Base-by-base conservation (phyloP, 2,888 invertebrate genomes). In the Microchrysa polita region DNA sequence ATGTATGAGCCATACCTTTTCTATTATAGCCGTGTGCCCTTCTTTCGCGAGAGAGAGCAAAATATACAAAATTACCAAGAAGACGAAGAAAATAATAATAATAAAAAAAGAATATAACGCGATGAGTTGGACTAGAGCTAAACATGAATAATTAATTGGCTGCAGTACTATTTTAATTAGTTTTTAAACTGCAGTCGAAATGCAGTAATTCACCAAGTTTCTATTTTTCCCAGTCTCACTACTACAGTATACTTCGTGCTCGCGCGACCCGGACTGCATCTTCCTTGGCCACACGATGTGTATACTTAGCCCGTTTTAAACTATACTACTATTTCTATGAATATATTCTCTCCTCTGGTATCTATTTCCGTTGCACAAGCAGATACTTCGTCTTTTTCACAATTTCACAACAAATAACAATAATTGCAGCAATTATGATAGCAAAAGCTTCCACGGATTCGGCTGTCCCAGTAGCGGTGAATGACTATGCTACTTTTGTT, bases 81-180 rank as follows among this genome's bases (percentile, higher is more conserved):
- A n/a, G n/a, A n/a, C n/a, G n/a, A n/a, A n/a, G n/a, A n/a, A n/a
- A n/a, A n/a, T n/a, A n/a, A n/a, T n/a, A n/a, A n/a, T 10, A n/a
- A 5, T 23, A 59, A 59, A 23, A 59, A 59, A 59, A n/a, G 18
- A n/a, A n/a, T n/a, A 22, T 57, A 2, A 57, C 40, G 18, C 53
- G 67, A 57, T 69, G 69, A 69, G 14, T 55, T 55, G 57, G 57
- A 55, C 69, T 69, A 48, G 60, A 72, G 40, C 42, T 55, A 72
- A 60, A 71, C 83, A 83, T 84, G 82, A 84, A 84, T 84, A 84
- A 83, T 84, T 84, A 84, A 84, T 84, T 84, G 84, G 83, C 84
- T 84, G 84, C 85, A 84, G 84, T 84, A 84, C 82, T 84, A 84
- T 84, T 84, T 84, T 84, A 84, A 84, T 84, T 84, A 84, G 83